Base-by-base conservation (phyloP, 1,140 invertebrate species). In the Drosophila littoralis region DNA sequence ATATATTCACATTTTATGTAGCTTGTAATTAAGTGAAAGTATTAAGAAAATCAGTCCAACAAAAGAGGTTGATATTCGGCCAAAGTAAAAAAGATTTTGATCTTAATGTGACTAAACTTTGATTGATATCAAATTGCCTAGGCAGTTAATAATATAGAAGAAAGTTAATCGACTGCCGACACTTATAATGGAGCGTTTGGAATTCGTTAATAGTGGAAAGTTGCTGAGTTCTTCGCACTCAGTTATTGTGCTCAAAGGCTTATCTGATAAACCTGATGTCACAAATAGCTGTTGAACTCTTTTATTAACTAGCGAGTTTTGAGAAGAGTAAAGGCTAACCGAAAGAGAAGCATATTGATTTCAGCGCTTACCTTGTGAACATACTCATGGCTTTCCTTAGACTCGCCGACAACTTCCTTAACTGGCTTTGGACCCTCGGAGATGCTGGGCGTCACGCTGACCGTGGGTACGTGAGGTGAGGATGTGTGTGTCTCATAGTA, bases 401-500 rank as follows among this genome's bases (percentile, higher is more conserved):
- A 12, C 32, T 77, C 81, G 7, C 74, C 77, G 8, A 43, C 51
- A 9, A 70, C 71, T 64, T 85, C 90, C 32, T 75, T 71, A 17
- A 81, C 70, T 7, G 86, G 67, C 15, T 80, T 72, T 22, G 60
- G 28, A 1, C 58, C 50, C 12, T 79, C 74, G 1, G 51, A 13
- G 7, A 55, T 33, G 22, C 22, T 28, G 4, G 68, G 32, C 0
- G 58, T 45, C 7, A 61, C 15, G 12, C 68, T 58, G 3, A 69
- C 63, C 1, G 36, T 59, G 2, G 76, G 79, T 8, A 73, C 35
- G 0, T 64, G 84, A 0, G 68, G 45, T 7, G 77, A 48, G 2
- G 75, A 64, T 5, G 74, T 33, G 8, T 80, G 60, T 1, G 84
- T 84, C 40, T 89, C 85, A 22, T 89, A 89, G 68, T 68, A 84